These are phyloP conservation scores for Scolanthus callimorphus DNA, from an alignment of 92 coral and sea anemone species.

Conservation along the genomic window DNA sequence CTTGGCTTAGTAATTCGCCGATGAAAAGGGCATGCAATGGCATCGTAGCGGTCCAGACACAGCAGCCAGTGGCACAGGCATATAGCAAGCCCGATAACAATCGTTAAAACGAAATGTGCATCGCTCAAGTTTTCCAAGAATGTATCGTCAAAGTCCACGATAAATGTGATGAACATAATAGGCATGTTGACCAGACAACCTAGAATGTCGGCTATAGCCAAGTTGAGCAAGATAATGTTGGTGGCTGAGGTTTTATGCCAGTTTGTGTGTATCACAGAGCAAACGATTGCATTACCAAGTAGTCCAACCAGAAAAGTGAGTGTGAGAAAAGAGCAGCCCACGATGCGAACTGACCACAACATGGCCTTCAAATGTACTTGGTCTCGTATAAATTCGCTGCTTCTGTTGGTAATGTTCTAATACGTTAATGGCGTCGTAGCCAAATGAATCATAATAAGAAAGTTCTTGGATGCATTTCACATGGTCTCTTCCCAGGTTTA, in stretches of 20 bases:
- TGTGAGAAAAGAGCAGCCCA: constrained; percentile 4
- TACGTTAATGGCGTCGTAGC: no score
- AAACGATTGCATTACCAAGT: constrained; percentile 31
- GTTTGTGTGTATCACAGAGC: constrained; percentile 21
- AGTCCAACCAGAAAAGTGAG: constrained; percentile 22
- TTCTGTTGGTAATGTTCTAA: no score
- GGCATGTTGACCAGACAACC: constrained; percentile 46
- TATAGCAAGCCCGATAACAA: constrained; percentile 18
- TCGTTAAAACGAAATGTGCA: constrained; percentile 37
- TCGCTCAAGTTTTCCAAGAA: constrained; percentile 12
- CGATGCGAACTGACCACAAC: constrained; percentile 3
- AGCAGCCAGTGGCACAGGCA: constrained; percentile 32
- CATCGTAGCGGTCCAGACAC: constrained; percentile 42
- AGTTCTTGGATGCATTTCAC: no score
- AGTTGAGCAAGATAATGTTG: constrained; percentile 20
- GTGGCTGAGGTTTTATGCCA: constrained; percentile 29
- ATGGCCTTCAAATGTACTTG: not conserved
- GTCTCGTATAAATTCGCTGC: no score
- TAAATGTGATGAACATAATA: constrained; percentile 20
- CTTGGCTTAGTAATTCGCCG: constrained; percentile 26
- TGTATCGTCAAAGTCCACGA: constrained; percentile 7
- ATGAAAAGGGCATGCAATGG: constrained; percentile 22
- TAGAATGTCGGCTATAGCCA: constrained; percentile 32
- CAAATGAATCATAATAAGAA: no score
- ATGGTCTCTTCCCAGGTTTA: no score